Evolutionary conservation across 2,888 invertebrate genomes (phyloP), one percentile per base, ranked within the genome.

Genomic region (Lacanobia wlatinum): DNA sequence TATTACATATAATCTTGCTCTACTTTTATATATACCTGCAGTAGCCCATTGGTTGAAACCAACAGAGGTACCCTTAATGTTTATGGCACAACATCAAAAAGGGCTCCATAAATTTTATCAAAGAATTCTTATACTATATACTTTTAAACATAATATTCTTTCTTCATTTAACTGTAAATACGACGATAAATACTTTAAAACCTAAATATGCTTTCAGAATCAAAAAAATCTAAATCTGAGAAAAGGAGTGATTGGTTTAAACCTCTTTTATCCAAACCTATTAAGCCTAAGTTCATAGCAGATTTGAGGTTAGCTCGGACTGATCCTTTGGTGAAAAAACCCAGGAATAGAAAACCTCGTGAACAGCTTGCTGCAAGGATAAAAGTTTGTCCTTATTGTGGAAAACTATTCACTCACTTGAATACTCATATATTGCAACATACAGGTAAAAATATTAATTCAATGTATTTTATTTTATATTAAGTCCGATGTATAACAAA

Each of bases 301-400:
- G 90, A 93, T 80, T 75, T 92, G 14, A 84, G 84, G 76, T 72
- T 92, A 50, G 60, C 87, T 59, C 80, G 76, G 38, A 70, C 77
- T 38, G 70, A 75, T 71, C 18, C 28, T 18, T 12, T 16, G 12
- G 58, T 34, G 12, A 50, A 43, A 38, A 76, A 48, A 50, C 34
- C 48, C 10, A 73, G 58, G 5, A 6, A 14, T 9, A 74, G 9
- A 52, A 76, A 80, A 52, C 10, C 28, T 34, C n/a, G 16, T 1
- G 50, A 59, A 1, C 73, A 43, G 2, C 9, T 1, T 48, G 5
- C 67, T 58, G 78, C 76, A 70, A 73, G 76, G 69, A 71, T 10
- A 28, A 70, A 84, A 56, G 87, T 94, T 68, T 94, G 94, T 72
- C 90, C 92, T 18, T 86, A 90, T 64, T 94, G 94, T 87, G 94